Evolutionary conservation across 2,113 vertebrate genomes (phyloP).

Genomic region (Motacilla tschutschensis): DNA sequence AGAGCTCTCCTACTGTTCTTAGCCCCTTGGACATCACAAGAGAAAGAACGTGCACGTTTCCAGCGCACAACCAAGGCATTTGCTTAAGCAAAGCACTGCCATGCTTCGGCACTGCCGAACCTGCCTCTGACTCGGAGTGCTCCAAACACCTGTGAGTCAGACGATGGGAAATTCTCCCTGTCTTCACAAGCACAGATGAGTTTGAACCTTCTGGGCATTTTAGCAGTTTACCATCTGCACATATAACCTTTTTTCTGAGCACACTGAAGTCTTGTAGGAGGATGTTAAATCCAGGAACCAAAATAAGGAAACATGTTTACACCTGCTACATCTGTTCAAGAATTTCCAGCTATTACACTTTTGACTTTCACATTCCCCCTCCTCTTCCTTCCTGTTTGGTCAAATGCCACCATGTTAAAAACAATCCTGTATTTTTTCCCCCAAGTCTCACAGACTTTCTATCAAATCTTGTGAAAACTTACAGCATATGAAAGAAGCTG

Average conservation of each 20-base stretch:
- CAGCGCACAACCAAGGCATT: conserved; percentile 62
- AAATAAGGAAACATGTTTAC: conserved; percentile 74
- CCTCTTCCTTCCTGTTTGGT: conserved; percentile 20
- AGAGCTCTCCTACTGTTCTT: conserved; percentile 57
- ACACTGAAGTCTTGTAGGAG: conserved; percentile 70
- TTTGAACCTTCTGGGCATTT: conserved; percentile 80
- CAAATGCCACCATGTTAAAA: conserved; percentile 48
- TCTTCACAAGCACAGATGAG: conserved; percentile 72
- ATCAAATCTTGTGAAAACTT: conserved; percentile 26
- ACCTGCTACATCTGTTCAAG: conserved; percentile 70
- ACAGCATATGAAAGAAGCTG: conserved; percentile 30
- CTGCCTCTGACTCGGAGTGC: conserved; percentile 62
- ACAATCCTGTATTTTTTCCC: conserved; percentile 10
- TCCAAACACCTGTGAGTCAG: conserved; percentile 78
- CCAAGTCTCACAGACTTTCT: conserved; percentile 45
- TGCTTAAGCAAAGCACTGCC: conserved; percentile 40
- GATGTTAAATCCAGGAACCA: conserved; percentile 70
- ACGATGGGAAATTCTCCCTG: conserved; percentile 54
- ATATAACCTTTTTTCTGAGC: conserved; percentile 63
- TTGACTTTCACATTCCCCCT: conserved; percentile 28
- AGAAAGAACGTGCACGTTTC: conserved; percentile 27
- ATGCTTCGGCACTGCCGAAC: conserved; percentile 22
- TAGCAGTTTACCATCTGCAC: conserved; percentile 79
- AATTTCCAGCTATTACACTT: conserved; percentile 51
- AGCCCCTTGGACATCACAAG: conserved; percentile 63